Evolutionary conservation across 2,888 invertebrate species (phyloP), one percentile per base, ranked within the genome.

Genomic region (Alloplasta piceator): DNA sequence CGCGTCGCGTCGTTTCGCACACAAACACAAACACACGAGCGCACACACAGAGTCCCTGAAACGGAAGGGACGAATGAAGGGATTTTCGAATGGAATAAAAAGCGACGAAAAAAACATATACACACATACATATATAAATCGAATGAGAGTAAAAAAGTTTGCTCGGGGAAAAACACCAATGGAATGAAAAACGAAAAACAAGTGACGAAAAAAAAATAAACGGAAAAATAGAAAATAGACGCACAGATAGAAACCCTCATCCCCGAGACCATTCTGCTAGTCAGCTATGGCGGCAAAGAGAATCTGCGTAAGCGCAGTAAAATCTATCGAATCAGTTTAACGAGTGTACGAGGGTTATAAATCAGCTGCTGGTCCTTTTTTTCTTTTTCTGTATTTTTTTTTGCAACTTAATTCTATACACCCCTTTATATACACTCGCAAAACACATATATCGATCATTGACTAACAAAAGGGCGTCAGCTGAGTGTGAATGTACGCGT

Each of bases 291-390:
- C 26, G 50, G 52, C 83, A 78, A 84, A 86, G 86, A 85, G 84
- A 88, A 87, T 86, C 83, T 85, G 84, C 86, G 86, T 86, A 87
- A 88, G 87, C 86, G 85, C 86, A 86, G 89, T 89, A 88, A 89
- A 90, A 91, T 90, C 90, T 89, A 91, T 91, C 89, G 89, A 90
- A 90, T 91, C 90, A 89, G 88, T 91, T 91, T 91, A 91, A 91
- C 91, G 89, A 90, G 88, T 89, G 88, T 86, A 87, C 87, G 85
- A 81, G 86, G 87, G 89, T 89, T 88, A 88, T 91, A 90, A 90
- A 91, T 90, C 89, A 90, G 89, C 87, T 86, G 86, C 74, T 81
- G 82, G 73, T 85, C 82, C 87, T 89, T 87, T 87, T 83, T 81
- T 70, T 61, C 56, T 61, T 36, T 26, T 2, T 26, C 26, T 26